phyloP scores from a whole-genome alignment of 2,113 vertebrate genomes.

The Hirundichthys speculiger region DNA sequence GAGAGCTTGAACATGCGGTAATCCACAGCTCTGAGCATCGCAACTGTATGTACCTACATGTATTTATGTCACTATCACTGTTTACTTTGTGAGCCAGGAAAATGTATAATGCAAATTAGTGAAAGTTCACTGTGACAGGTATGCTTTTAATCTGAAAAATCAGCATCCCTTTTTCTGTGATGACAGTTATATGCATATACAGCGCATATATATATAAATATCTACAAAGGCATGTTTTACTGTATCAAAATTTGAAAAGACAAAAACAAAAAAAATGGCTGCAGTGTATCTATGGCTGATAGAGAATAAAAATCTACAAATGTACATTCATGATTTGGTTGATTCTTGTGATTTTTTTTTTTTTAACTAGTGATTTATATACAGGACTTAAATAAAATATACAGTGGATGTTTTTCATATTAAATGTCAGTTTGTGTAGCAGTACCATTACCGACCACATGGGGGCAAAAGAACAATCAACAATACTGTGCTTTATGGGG shows the following conservation, averaged over 20 bases:
- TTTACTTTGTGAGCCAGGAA: conserved; percentile 88
- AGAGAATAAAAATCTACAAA: conserved; percentile 93
- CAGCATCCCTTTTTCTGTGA: conserved; percentile 96
- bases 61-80: conserved; percentile 81
- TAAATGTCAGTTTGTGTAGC: too few relatives aligned
- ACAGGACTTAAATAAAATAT: too few relatives aligned
- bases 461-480: too few relatives aligned
- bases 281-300: conserved; percentile 95
- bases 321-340: conserved; percentile 37
- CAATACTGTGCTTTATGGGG: too few relatives aligned
- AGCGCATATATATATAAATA: conserved; percentile 91
- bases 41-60: conserved; percentile 80
- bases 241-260: conserved; percentile 86
- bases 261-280: conserved; percentile 90
- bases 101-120: conserved; percentile 72
- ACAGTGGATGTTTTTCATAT: too few relatives aligned
- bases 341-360: neutral
- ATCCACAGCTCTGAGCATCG: conserved; percentile 88
- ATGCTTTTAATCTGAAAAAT: conserved; percentile 91
- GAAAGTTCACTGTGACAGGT: conserved; percentile 94
- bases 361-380: too few relatives aligned
- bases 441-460: too few relatives aligned
- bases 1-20: conserved; percentile 48
- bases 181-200: conserved; percentile 87
- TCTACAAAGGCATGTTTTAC: conserved; percentile 98